Base-by-base conservation (phyloP, 2,113 vertebrate genomes). In the Oreochromis aureus region DNA sequence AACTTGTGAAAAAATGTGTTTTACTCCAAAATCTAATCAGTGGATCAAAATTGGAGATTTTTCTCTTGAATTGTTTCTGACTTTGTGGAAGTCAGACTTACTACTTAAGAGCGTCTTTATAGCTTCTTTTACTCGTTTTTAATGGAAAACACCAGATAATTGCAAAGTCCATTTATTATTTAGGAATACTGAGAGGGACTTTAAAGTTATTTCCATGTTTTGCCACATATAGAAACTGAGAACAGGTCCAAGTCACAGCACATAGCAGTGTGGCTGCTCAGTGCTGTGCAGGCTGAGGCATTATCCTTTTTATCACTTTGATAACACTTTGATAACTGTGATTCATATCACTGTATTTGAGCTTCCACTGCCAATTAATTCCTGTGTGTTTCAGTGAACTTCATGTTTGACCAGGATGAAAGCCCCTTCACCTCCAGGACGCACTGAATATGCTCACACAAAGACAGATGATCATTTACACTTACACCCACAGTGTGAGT, bases 21-120 rank as follows among this genome's bases (percentile, higher is more conserved):
- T 78, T 78, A 2, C 16, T 78, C 10, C 15, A 30, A 32, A 78
- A 78, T 32, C 46, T 11, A 78, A 12, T 11, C 24, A 51, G 24
- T 78, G 44, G 6, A 32, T 32, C 24, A 6, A 78, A 78, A 51
- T 51, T 4, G 27, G 12, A 24, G 36, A 16, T 24, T 69, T 69
- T 12, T 19, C 16, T 63, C 32, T 63, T 27, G 8, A 41, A 41
- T 27, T 11, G 2, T 46, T 48, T 30, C 4, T 73, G 9, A 11
- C 7, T 27, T 11, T 6, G 24, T 27, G 24, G 15, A 48, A 1
- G 9, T 48, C 41, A 48, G 1, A 48, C 30, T 7, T 1, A 18
- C 22, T 18, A 5, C 41, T 30, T 76, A 0, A 48, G 41, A 73
- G 0, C 9, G 0, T 48, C 15, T 48, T 76, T 5, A 2, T 48